Base-by-base conservation (phyloP, 2,113 vertebrate species). In the Embiotoca jacksoni region DNA sequence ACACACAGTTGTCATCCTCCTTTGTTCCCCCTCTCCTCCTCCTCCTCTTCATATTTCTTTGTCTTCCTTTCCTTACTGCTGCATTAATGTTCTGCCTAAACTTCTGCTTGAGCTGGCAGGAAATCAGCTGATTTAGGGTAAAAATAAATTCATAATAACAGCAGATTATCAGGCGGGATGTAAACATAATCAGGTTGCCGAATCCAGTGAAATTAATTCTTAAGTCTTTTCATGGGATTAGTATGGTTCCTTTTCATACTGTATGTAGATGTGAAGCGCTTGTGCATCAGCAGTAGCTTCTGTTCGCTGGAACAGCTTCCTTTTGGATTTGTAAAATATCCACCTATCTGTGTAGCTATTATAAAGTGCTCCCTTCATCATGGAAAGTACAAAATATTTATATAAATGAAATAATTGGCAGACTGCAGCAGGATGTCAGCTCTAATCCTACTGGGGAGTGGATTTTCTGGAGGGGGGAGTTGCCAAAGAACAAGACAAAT, bases 201-300 rank as follows among this genome's bases (percentile, higher is more conserved):
- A 75, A n/a, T 50, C 61, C 56, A 61, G 30, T 55, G 3, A 79
- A 60, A 80, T 58, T 35, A 35, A 78, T 82, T 87, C 31, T 23
- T 23, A 2, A 32, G 15, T n/a, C 10, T 3, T 68, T 65, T 52
- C 74, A 85, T 76, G 23, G 11, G 1, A 6, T 84, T 56, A 71
- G 67, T 41, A 41, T 23, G 37, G 8, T 5, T 59, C 7, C 41
- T 62, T 70, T 83, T 23, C 32, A 68, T 68, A 35, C 4, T 23
- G 46, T 23, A 52, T 36, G 39, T 35, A 56, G 8, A 74, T 50
- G 46, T 52, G 71, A 39, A 39, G 4, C 41, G 46, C 57, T 44
- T 69, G 36, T 16, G 39, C 57, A 14, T 72, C 58, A 3, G 37
- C 52, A 61, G n/a, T 14, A 36, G 23, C 33, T 32, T 15, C 10